These are phyloP conservation scores for Sympetrum striolatum DNA, from an alignment of 2,888 invertebrate species.

Conservation along the genomic window DNA sequence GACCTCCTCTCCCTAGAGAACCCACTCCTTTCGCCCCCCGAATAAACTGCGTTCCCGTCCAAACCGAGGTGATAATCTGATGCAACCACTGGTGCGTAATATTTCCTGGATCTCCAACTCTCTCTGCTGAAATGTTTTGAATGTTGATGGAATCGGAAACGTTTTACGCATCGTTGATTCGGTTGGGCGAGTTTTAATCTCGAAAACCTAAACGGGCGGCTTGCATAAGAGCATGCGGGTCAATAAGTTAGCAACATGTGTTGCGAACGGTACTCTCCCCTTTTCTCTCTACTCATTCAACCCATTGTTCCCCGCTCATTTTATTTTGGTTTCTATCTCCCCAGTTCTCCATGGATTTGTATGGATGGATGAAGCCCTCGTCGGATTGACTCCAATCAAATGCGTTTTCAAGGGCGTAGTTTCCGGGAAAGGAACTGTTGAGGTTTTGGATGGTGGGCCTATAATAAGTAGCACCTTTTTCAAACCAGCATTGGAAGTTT, in stretches of 20 bases:
- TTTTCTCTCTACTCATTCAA: not conserved
- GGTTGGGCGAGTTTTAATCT: constrained; percentile 36
- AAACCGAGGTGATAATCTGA: constrained; percentile 35
- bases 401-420: not conserved
- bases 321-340: not conserved
- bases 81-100: not conserved
- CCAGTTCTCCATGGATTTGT: not conserved
- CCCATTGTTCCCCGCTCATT: not conserved
- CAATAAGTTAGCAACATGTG: constrained; percentile 40
- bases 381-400: not conserved
- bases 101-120: not conserved
- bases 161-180: constrained; percentile 27
- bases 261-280: not conserved
- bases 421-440: not conserved
- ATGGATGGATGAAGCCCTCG: not conserved
- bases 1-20: not conserved
- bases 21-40: not conserved
- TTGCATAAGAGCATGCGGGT: constrained; percentile 9
- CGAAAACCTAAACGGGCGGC: not conserved
- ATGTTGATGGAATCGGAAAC: constrained; percentile 37
- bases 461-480: no score
- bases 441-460: no score
- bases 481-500: no score
- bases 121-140: constrained; percentile 26
- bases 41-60: not conserved